Base-by-base conservation (phyloP, 2,888 invertebrate species). In the Mactromeris polynyma region DNA sequence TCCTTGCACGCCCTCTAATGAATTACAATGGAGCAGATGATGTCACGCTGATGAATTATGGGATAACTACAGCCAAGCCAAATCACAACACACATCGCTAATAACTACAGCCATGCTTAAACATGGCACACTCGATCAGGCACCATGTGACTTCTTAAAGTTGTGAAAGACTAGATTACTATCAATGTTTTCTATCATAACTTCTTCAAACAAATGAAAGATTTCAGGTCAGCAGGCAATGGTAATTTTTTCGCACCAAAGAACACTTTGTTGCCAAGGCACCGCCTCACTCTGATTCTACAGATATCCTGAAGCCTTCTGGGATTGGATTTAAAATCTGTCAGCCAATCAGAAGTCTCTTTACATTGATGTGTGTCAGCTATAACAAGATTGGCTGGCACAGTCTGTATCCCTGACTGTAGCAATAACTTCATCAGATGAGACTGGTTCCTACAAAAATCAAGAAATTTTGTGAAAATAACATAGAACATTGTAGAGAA, bases 181-280 rank as follows among this genome's bases (percentile, higher is more conserved):
- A 64, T 26, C 26, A 73, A 73, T 19, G 11, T 19, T n/a, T 38
- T 64, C 21, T 40, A 83, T 86, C 89, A 88, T n/a, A 93, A 33
- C 84, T 89, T 81, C 36, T 87, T 78, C 58, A 94, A 83, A 21
- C 90, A 90, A 1, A 94, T 82, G 86, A 87, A 94, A 33, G 91
- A 83, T 83, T 93, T 94, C 79, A 94, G 54, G 17, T 88, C 86
- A 4, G 81, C 89, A 17, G 94, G 94, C 69, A 94, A 64, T 21
- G 91, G 90, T 54, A 94, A 58, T 42, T 31, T 64, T 33, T 91
- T 86, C 11, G 86, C 80, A 54, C 81, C 81, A 78, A 78, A 90
- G 21, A 94, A 87, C 42, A 94, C 85, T 79, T 90, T 93, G 85
- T 94, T 93, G 6, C 94, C 94, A 54, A 94, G 90, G 79, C 90